phyloP scores from a whole-genome alignment of 2,113 vertebrate species.

The Ciconia stormi region DNA sequence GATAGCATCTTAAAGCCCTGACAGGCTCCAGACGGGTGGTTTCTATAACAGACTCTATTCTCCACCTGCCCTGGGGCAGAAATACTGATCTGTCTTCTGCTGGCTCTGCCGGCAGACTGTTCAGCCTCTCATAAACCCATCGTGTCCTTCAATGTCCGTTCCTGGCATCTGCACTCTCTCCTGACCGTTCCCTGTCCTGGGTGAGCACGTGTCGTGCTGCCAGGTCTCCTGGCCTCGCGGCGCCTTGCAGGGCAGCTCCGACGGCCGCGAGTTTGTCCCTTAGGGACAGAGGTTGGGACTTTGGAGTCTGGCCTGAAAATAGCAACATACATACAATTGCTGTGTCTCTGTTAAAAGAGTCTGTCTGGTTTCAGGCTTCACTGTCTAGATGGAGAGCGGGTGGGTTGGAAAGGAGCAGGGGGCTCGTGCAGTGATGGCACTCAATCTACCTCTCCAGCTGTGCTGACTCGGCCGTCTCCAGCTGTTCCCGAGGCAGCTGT shows the following conservation, averaged over 20 bases:
- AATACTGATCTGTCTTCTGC: neutral
- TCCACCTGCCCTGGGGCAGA: neutral
- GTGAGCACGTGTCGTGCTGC: neutral
- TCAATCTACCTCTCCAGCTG: neutral
- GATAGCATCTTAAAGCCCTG: neutral
- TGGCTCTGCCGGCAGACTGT: neutral
- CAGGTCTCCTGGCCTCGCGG: neutral
- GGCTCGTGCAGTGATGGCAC: too few species aligned
- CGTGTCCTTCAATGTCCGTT: accelerated
- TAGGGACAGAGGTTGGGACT: neutral
- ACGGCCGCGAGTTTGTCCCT: neutral
- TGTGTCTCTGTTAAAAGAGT: neutral
- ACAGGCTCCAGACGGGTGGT: neutral
- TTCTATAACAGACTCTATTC: neutral
- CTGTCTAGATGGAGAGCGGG: neutral
- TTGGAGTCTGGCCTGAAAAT: neutral
- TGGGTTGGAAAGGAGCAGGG: neutral
- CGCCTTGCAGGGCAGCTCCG: neutral
- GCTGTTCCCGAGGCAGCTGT: neutral
- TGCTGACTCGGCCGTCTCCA: neutral
- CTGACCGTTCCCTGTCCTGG: neutral
- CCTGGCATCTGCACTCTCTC: neutral
- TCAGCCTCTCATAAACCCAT: neutral
- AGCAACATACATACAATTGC: neutral
- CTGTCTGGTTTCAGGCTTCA: neutral